Conservation (phyloP, 2,113 vertebrate genomes). For the Tenebrosternarchus preto region DNA sequence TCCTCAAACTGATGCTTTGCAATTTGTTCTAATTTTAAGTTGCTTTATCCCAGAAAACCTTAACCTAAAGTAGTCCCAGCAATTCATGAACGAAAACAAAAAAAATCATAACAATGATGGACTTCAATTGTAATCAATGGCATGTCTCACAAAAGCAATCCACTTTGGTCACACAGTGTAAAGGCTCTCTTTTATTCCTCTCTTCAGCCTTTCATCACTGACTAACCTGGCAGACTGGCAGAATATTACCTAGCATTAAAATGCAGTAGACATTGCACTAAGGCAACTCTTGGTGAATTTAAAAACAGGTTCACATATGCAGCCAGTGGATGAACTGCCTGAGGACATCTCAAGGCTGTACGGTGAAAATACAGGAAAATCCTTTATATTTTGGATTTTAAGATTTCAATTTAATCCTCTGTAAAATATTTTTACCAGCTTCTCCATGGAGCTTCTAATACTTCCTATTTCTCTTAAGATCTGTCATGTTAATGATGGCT, state of each 20-base stretch:
- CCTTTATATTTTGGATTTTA: conserved; percentile 16
- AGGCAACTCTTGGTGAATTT: conserved; percentile 10
- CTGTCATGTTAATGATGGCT: background rate
- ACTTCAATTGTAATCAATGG: background rate
- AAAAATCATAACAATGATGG: background rate
- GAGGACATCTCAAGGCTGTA: background rate
- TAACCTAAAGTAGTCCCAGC: background rate
- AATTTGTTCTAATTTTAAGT: background rate
- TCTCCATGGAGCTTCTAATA: conserved; percentile 12
- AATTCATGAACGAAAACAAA: too few relatives aligned
- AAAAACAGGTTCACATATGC: conserved; percentile 15
- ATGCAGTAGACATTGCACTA: background rate
- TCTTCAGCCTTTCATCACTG: background rate
- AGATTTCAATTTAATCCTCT: conserved; percentile 4
- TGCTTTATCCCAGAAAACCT: background rate
- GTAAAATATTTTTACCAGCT: conserved; percentile 7
- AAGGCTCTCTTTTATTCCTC: background rate
- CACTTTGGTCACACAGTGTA: background rate
- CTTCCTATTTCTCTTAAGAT: background rate
- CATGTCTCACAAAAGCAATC: background rate
- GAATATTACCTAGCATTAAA: conserved; percentile 15
- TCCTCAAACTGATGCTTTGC: background rate
- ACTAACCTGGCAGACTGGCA: conserved; percentile 16
- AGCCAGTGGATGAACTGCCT: conserved; percentile 8
- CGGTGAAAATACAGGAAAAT: background rate